Evolutionary conservation across 1,140 invertebrate genomes (phyloP).

Genomic region (Heliconius eleuchia): DNA sequence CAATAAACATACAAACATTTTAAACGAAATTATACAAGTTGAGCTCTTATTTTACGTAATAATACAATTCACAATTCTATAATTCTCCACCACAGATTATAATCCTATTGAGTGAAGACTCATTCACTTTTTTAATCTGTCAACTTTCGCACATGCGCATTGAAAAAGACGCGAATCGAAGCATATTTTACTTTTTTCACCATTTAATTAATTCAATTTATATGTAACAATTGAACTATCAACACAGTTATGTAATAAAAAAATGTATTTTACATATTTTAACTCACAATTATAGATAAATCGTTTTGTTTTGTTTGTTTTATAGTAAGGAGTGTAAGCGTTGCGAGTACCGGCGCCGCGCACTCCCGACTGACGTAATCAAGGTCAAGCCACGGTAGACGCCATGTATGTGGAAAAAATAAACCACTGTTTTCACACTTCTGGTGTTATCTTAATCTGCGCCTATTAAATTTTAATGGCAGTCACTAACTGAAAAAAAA

Average conservation of each 20-base stretch:
- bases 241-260: not conserved
- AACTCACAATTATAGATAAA: not conserved
- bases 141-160: constrained; percentile 31
- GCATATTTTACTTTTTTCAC: not conserved
- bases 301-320: constrained; percentile 28
- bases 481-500: not conserved
- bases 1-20: not conserved
- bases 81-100: not conserved
- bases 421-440: not conserved
- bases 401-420: constrained; percentile 3
- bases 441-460: not conserved
- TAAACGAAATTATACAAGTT: not conserved
- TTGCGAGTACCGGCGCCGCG: constrained; percentile 20
- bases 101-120: not conserved
- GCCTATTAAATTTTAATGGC: constrained; percentile 5
- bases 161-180: constrained; percentile 7
- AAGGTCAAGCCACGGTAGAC: constrained; percentile 29
- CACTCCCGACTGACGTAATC: constrained; percentile 37
- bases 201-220: not conserved
- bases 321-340: constrained; percentile 15
- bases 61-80: not conserved
- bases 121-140: constrained; percentile 1
- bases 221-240: not conserved
- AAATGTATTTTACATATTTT: not conserved
- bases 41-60: not conserved